Evolutionary conservation across 2,888 invertebrate genomes (phyloP), one percentile per base, ranked within the genome.

Genomic region (Sinopyrophorus schimmeli): DNA sequence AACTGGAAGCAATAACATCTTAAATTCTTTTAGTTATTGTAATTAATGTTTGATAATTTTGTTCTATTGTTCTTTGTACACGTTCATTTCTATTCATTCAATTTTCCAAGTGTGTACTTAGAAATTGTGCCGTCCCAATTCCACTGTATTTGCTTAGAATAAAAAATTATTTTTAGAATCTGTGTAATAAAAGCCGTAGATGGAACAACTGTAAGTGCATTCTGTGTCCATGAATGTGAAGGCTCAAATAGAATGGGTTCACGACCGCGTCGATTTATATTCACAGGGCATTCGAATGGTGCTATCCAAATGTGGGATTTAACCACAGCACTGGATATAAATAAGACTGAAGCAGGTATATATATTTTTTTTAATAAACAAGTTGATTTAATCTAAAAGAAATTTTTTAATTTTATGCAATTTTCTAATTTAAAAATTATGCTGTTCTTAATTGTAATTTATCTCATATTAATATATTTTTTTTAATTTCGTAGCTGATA

Each of bases 241-340:
- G 96, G 96, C 1, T 93, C 95, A 1, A 88, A 92, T 64, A 80
- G 97, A 9, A 90, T 92, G 88, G 92, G 92, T 1, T 90, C 91
- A 5, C 75, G 89, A 39, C 94, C 94, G 4, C 78, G 94, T 3
- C 76, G 97, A 27, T 87, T 93, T 67, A 84, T 96, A 64, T 86
- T 96, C 58, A 94, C 94, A 15, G 96, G 95, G 0, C 95, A 95
- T 69, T 85, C 89, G 23, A 93, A 90, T 59, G 95, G 96, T 32
- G 89, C 89, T 26, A 87, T 95, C 51, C 95, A 95, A 76, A 93
- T 98, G 90, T 99, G 98, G 97, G 98, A 99, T 77, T 79, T 99
- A 51, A 95, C 95, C 7, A 97, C 94, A 5, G 96, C 94, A 7
- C 77, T 98, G 39, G 93, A 96, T 74, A 79, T 82, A 9, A 74